Conservation (phyloP, 2,888 invertebrate species). For the Lumbricus terrestris region DNA sequence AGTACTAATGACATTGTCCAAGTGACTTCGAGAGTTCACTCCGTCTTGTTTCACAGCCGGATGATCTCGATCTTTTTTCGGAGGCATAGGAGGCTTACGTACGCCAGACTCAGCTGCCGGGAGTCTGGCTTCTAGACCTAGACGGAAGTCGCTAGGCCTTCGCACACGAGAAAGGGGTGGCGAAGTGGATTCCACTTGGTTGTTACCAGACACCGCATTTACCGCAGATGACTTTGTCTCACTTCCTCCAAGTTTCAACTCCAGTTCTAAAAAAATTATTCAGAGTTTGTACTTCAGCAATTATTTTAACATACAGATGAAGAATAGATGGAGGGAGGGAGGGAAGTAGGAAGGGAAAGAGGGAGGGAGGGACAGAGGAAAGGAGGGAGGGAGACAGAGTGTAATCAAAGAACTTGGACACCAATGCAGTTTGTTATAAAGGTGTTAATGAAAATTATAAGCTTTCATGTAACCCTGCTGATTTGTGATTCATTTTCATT, state of each 20-base stretch:
- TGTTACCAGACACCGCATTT: not conserved
- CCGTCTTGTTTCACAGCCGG: not conserved
- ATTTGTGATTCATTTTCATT: too few species aligned
- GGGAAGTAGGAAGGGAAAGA: too few species aligned
- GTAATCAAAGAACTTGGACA: too few species aligned
- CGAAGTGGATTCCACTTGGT: not conserved
- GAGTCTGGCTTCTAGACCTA: not conserved
- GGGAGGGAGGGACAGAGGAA: too few species aligned
- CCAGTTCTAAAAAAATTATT: not conserved
- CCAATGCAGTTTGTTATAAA: too few species aligned
- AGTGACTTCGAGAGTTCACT: not conserved
- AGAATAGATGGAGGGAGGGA: too few species aligned
- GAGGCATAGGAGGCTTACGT: slow-evolving; percentile 3
- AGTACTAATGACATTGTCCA: not conserved
- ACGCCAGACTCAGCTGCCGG: not conserved
- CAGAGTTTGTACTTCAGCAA: not conserved
- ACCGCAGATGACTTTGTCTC: not conserved
- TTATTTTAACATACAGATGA: not conserved
- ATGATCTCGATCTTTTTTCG: not conserved
- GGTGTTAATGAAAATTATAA: too few species aligned
- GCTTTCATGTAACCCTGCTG: too few species aligned
- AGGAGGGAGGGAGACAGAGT: too few species aligned
- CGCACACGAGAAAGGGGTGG: not conserved
- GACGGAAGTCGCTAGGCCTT: not conserved
- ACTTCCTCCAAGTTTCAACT: not conserved